Evolutionary conservation across 2,888 invertebrate genomes (phyloP).

Genomic region (Crossocerus cetratus): DNA sequence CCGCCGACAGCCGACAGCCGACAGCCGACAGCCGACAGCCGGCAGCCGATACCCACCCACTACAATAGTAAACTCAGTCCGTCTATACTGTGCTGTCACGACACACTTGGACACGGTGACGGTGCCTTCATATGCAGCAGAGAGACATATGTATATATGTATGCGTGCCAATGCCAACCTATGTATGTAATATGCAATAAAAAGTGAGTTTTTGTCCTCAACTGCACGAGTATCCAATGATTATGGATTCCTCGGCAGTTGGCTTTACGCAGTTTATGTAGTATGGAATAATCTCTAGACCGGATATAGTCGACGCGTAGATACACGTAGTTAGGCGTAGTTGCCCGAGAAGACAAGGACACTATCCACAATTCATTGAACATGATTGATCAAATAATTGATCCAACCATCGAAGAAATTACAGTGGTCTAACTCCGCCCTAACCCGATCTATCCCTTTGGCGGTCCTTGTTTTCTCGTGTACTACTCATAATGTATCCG

Average conservation of each 20-base stretch:
- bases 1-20: too few relatives aligned
- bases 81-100: background rate
- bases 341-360: background rate
- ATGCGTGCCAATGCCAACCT: background rate
- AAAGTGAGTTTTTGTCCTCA: slow-evolving; percentile 62
- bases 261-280: slow-evolving; percentile 46
- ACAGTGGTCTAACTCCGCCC: too few relatives aligned
- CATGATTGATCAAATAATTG: background rate
- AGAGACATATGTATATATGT: slow-evolving; percentile 1
- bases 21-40: too few relatives aligned
- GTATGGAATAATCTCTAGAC: slow-evolving; percentile 35
- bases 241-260: slow-evolving; percentile 43
- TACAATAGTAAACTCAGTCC: slow-evolving; percentile 52
- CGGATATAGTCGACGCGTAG: slow-evolving; percentile 22
- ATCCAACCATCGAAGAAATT: too few relatives aligned
- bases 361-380: background rate
- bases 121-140: slow-evolving; percentile 21
- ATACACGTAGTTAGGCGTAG: background rate
- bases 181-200: slow-evolving; percentile 61
- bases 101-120: background rate
- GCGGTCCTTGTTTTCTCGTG: too few relatives aligned
- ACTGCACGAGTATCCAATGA: slow-evolving; percentile 59
- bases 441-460: too few relatives aligned
- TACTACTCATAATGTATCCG: too few relatives aligned
- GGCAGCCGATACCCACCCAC: slow-evolving; percentile 3